Base-by-base conservation (phyloP, 2,797 vertebrate genomes). In the Podarcis lilfordi region DNA sequence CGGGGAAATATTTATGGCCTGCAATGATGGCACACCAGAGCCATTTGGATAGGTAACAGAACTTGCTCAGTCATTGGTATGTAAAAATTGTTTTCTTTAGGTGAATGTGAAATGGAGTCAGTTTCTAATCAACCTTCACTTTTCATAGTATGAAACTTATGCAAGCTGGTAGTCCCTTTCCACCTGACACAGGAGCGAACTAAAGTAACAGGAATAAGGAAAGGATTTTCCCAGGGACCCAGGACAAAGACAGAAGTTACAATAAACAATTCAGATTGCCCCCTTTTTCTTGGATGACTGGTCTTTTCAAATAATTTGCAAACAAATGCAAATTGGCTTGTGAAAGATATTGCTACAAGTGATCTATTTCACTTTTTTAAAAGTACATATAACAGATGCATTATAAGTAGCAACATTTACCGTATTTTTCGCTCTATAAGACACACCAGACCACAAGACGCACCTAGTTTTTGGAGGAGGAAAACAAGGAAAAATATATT, bases 101-200 rank as follows among this genome's bases (percentile, higher is more conserved):
- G 89, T 94, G 92, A 92, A 55, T 86, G 91, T 86, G 94, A 96
- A 97, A 96, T 85, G 89, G 91, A 95, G 80, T 85, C 91, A 86
- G 93, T 95, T 97, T 97, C 96, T 96, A 96, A 97, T 95, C 95
- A 96, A 94, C 95, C 94, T 96, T 95, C 93, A 94, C 93, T 94
- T 95, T 91, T 95, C 89, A 90, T 91, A 93, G 89, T 66, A 92
- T 91, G 94, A 94, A 96, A 94, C 84, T 91, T 85, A 95, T 94
- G 91, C 85, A 93, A 71, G 78, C 91, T 94, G 74, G 91, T 84
- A 95, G 93, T 86, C 93, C 94, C 91, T 75, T 93, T 88, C 29
- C 86, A 91, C 0, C 0, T 92, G 94, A 95, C 93, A 92, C 89
- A 88, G 80, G 76, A 94, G 86, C 88, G 92, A 88, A 87, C 80